Evolutionary conservation across 2,113 vertebrate genomes (phyloP), one percentile per base, ranked within the genome.

Genomic region (Syngnathus floridae): DNA sequence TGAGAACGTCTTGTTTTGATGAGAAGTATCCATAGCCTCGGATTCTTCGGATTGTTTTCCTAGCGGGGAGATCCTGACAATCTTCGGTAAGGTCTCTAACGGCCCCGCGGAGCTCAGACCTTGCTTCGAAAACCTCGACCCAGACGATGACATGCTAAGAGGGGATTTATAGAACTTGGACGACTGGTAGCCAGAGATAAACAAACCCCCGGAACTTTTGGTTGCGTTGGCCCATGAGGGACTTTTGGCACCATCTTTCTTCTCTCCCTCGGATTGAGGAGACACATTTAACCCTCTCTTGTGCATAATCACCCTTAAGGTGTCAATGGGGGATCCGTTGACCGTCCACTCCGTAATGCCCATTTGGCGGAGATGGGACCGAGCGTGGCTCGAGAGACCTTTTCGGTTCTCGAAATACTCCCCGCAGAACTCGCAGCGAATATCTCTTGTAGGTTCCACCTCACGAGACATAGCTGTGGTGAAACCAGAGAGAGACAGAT

Each of bases 371-470:
- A 97, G 87, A 86, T 98, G 95, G 11, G 95, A 97, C 51, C 95
- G 93, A 0, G 95, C 95, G 16, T 98, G 95, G 84, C 95, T 98
- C 0, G 95, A 97, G 0, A 97, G 91, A 4, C 95, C 96, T 81
- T 97, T 97, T 2, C 95, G 93, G 83, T 97, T 98, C 79, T 98
- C 95, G 14, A 98, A 97, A 78, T 93, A 98, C 71, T 98, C 96
- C 0, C 95, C 95, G 1, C 95, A 97, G 88, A 96, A 96, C 69
- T 98, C 95, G 0, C 95, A 98, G 74, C 94, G 93, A 71, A 95
- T 96, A 54, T 96, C 94, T 11, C 93, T 86, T 0, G 92, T 90
- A 1, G 94, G 94, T 81, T 96, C 94, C 55, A 88, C 86, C 26
- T 95, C 93, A 1, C 81, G 85, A 26, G 84, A 65, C 82, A 85